Percentiles rank a stretch among this genome's conserved stretches.
These are phyloP conservation scores for Pseudochirops cupreus DNA, from an alignment of 2,797 vertebrate species.

Conservation along the genomic window DNA sequence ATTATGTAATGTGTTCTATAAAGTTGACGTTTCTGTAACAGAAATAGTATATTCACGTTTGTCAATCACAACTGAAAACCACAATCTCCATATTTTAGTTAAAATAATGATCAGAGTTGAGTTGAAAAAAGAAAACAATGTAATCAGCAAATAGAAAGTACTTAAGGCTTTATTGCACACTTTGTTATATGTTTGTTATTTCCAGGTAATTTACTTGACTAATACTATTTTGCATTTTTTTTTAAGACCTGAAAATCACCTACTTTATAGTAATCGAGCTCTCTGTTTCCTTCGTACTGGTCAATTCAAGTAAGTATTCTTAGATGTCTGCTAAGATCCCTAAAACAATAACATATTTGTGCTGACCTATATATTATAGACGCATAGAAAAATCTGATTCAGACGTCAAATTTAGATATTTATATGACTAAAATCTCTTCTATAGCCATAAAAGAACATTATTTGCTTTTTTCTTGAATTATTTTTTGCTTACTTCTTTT, in stretches of 20 bases:
- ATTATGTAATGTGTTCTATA: neutral
- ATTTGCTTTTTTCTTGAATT: neutral
- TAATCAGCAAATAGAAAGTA: neutral
- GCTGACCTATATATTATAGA: conserved; percentile 49
- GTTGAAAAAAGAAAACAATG: neutral
- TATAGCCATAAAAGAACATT: neutral
- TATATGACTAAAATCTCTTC: conserved; percentile 29
- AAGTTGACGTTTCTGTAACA: neutral
- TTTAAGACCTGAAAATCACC: conserved; percentile 92
- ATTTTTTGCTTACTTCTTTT: neutral
- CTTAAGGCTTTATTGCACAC: conserved; percentile 3
- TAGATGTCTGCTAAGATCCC: conserved; percentile 18
- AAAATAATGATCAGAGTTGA: neutral
- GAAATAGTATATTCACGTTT: neutral
- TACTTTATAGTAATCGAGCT: conserved; percentile 95
- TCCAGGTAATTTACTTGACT: neutral
- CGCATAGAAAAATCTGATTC: conserved; percentile 13
- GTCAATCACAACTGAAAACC: neutral
- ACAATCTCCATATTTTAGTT: neutral
- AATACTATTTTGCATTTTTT: conserved; percentile 58
- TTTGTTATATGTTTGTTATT: conserved; percentile 39
- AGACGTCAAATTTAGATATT: conserved; percentile 34
- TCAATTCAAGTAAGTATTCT: conserved; percentile 91
- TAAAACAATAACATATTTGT: conserved; percentile 18
- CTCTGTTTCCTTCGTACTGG: conserved; percentile 90